Conservation (phyloP, 2,113 vertebrate species). For the Nannospalax galili region DNA sequence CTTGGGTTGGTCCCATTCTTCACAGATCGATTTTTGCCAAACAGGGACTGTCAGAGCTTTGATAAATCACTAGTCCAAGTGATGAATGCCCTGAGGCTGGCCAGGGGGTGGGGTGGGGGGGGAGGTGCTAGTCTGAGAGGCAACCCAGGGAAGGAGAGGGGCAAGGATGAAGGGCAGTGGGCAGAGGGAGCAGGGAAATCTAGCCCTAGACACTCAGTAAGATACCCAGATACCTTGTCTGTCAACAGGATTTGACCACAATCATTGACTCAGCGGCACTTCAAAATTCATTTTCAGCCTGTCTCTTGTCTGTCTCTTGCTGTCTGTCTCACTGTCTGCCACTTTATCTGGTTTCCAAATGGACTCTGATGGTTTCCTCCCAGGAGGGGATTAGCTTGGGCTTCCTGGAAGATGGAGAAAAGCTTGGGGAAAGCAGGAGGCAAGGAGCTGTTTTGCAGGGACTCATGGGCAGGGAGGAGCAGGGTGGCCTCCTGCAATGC, state of each 20-base stretch:
- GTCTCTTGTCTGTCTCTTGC: constrained; percentile 68
- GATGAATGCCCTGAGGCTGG: constrained; percentile 74
- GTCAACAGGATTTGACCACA: constrained; percentile 54
- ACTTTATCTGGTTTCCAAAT: constrained; percentile 68
- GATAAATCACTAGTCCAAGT: constrained; percentile 78
- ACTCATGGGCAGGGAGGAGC: not conserved
- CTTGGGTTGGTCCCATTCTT: constrained; percentile 79
- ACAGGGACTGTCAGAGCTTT: constrained; percentile 67
- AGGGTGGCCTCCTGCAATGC: not conserved
- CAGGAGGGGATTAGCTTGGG: constrained; percentile 44
- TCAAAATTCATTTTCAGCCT: constrained; percentile 74
- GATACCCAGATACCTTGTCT: not conserved
- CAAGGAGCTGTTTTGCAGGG: not conserved
- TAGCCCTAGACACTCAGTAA: constrained; percentile 11
- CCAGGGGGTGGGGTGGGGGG: not conserved
- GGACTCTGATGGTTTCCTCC: constrained; percentile 61
- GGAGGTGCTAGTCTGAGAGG: constrained; percentile 39
- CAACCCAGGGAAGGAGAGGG: constrained; percentile 17
- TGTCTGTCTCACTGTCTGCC: constrained; percentile 72
- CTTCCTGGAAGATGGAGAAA: constrained; percentile 34
- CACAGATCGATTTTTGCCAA: constrained; percentile 77
- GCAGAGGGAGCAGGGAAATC: not conserved
- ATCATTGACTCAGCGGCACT: constrained; percentile 65
- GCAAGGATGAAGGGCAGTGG: not conserved
- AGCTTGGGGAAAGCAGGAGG: not conserved